Conservation (phyloP, 2,113 vertebrate genomes). For the Microcebus murinus region DNA sequence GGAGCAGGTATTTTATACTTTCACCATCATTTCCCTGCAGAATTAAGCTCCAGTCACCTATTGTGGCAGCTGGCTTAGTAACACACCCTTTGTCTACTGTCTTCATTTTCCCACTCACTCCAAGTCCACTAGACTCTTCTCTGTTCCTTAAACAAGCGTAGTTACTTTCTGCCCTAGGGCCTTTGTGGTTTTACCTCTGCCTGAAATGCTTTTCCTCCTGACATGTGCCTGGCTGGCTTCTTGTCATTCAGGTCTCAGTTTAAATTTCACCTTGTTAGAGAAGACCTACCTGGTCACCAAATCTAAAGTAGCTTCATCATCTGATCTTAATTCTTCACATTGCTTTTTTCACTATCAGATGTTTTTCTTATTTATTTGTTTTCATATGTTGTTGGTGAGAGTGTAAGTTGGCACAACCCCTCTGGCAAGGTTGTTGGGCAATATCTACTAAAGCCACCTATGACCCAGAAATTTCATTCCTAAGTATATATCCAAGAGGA, state of each 20-base stretch:
- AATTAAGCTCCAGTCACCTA: conserved; percentile 6
- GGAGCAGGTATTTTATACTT: conserved; percentile 16
- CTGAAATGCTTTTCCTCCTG: not conserved
- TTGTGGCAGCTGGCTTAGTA: conserved; percentile 7
- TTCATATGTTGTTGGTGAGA: not conserved
- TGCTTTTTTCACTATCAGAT: not conserved
- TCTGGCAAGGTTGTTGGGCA: not conserved
- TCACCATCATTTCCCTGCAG: not conserved
- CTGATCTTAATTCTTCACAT: not conserved
- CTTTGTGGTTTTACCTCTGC: not conserved
- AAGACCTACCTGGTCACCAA: not conserved
- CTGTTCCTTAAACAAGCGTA: not conserved
- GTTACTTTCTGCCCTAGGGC: not conserved
- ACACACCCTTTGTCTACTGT: not conserved
- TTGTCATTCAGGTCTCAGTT: not conserved
- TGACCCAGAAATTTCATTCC: not conserved
- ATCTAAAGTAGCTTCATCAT: not conserved
- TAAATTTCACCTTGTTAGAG: conserved; percentile 26
- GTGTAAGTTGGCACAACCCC: not conserved
- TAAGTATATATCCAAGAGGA: not conserved
- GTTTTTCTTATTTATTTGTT: not conserved
- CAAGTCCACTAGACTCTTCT: not conserved
- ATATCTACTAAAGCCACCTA: not conserved
- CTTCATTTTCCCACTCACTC: not conserved
- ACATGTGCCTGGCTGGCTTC: not conserved